phyloP scores from a whole-genome alignment of 2,888 invertebrate species.

The Aspidiotus destructor region DNA sequence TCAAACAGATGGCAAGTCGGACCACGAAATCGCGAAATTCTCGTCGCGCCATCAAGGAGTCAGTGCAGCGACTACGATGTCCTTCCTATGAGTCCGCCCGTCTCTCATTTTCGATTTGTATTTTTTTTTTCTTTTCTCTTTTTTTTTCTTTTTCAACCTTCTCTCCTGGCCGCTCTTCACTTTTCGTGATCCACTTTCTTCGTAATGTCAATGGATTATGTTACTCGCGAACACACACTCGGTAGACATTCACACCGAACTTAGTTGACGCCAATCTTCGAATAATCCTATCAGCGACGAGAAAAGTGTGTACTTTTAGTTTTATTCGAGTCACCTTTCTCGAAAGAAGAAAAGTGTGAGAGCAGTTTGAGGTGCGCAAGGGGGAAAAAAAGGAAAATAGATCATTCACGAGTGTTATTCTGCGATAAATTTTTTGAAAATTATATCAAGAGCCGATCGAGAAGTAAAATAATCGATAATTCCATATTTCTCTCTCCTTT shows the following conservation, averaged over 20 bases:
- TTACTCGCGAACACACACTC: slow-evolving; percentile 25
- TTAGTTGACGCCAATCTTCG: slow-evolving; percentile 2
- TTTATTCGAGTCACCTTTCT: no score
- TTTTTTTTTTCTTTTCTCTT: neutral
- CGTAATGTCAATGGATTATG: slow-evolving; percentile 26
- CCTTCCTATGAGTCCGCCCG: slow-evolving; percentile 26
- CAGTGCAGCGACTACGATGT: slow-evolving; percentile 26
- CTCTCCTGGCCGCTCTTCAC: neutral
- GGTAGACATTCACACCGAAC: slow-evolving; percentile 3
- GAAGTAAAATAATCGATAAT: no score
- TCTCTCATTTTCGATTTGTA: slow-evolving; percentile 9
- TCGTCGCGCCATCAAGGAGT: slow-evolving; percentile 16
- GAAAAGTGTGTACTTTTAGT: neutral
- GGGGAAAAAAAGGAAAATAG: no score
- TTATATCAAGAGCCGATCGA: no score
- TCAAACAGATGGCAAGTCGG: slow-evolving; percentile 24
- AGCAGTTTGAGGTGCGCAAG: no score
- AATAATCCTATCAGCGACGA: neutral
- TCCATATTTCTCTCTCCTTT: no score
- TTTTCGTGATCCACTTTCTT: slow-evolving; percentile 24
- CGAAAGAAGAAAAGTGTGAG: no score
- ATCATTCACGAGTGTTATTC: no score
- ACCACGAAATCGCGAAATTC: slow-evolving; percentile 29
- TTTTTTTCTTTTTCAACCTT: neutral
- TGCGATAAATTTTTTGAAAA: no score